Evolutionary conservation across 2,113 vertebrate genomes (phyloP).

Genomic region (Lanius collurio): DNA sequence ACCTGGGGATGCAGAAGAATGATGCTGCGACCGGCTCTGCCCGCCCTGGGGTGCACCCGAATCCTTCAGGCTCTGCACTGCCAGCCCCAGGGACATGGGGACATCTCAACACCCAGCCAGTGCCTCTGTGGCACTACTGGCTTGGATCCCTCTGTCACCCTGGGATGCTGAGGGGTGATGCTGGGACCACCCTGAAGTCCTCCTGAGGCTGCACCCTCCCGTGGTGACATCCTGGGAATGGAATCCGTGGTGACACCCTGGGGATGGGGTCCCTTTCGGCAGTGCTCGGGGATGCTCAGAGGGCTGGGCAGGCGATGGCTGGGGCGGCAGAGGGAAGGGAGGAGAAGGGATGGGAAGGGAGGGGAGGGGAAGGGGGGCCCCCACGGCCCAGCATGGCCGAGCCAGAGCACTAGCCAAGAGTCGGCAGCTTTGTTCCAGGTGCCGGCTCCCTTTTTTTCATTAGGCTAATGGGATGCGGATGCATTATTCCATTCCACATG

Average conservation of each 20-base stretch:
- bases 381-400: conserved; percentile 17
- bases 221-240: background rate
- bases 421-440: conserved; percentile 72
- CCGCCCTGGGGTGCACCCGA: background rate
- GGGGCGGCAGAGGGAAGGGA: background rate
- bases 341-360: background rate
- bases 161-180: background rate
- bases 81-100: background rate
- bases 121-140: background rate
- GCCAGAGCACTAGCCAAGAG: conserved; percentile 62
- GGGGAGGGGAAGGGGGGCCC: background rate
- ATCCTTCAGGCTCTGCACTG: conserved; percentile 25
- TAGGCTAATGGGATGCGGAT: conserved; percentile 75
- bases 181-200: background rate
- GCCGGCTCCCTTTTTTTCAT: conserved; percentile 72
- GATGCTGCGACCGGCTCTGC: background rate
- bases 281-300: background rate
- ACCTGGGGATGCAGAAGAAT: background rate
- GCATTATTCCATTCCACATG: conserved; percentile 72
- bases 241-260: background rate
- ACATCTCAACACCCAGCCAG: background rate
- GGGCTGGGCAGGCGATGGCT: background rate
- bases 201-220: background rate
- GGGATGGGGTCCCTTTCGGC: background rate
- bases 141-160: background rate